Base-by-base conservation (phyloP, 2,888 invertebrate genomes). In the Smittia aterrima region DNA sequence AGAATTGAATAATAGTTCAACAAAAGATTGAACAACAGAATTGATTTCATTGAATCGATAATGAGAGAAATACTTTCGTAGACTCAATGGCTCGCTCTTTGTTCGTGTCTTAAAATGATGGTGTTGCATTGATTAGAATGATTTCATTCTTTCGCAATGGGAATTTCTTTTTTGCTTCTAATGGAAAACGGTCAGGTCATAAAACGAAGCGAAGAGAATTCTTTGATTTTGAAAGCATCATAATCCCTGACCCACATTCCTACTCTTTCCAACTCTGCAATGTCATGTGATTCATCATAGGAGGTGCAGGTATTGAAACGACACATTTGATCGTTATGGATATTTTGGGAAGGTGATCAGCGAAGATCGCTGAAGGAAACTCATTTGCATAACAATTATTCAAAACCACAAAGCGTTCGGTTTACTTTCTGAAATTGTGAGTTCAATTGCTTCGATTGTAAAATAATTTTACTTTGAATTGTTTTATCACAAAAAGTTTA, bases 1-100 rank as follows among this genome's bases (percentile, higher is more conserved):
- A 54, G 53, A 70, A 70, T 70, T 70, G 32, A 41, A 70, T 70
- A 70, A 70, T 53, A 70, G 27, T 16, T 47, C 16, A 47, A 47
- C 47, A 47, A 47, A n/a, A 16, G 16, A 20, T 58, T 18, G 58
- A 18, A 58, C 58, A 58, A 58, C 18, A 47, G 47, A 47, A 47
- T n/a, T 22, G 58, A 58, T 58, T 18, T 22, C 22, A 20, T 58
- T 58, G 58, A 20, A 58, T 58, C 58, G 58, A 58, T 18, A 58
- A 58, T 58, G 58, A 58, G 18, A 58, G 22, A 18, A 16, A 47
- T 47, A 47, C 53, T 47, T 58, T 20, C 58, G 18, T 9, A 58
- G 58, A 58, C 58, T 58, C 58, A 18, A 18, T 20, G 58, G 18
- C 58, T 58, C 58, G n/a, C 20, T 58, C 18, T 58, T 58, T 58